These are phyloP conservation scores for Orestias chungarensis DNA, from an alignment of 2,797 vertebrate species.

Conservation along the genomic window DNA sequence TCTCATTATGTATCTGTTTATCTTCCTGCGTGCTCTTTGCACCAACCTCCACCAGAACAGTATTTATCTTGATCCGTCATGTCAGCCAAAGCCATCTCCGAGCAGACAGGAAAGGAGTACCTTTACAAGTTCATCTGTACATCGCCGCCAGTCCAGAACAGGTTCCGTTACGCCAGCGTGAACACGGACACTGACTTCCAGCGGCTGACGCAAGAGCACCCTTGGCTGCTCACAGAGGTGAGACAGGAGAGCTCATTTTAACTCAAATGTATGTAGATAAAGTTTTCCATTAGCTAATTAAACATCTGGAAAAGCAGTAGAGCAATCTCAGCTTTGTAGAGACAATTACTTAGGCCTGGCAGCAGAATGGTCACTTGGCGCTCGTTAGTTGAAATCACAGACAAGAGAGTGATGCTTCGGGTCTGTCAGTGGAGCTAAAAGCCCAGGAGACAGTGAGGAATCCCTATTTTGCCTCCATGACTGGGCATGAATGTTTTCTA, in stretches of 20 bases:
- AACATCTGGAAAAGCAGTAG: neutral
- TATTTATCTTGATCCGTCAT: slow-evolving; percentile 65
- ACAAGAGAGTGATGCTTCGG: slow-evolving; percentile 25
- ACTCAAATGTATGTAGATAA: neutral
- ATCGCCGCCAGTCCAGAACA: slow-evolving; percentile 90
- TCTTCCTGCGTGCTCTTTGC: neutral
- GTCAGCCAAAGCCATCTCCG: slow-evolving; percentile 85
- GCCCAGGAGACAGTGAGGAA: neutral
- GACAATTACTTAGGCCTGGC: slow-evolving; percentile 52
- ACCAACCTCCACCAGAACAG: slow-evolving; percentile 14
- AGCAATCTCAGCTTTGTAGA: slow-evolving; percentile 24
- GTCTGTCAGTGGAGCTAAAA: slow-evolving; percentile 11
- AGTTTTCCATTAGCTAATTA: slow-evolving; percentile 1
- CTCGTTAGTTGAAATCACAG: slow-evolving; percentile 48
- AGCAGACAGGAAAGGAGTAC: slow-evolving; percentile 94
- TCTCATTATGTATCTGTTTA: neutral
- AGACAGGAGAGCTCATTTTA: slow-evolving; percentile 35
- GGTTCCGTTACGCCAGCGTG: slow-evolving; percentile 88
- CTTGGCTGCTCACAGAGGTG: slow-evolving; percentile 94
- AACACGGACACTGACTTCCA: slow-evolving; percentile 77
- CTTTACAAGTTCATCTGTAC: slow-evolving; percentile 95
- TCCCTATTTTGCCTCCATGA: neutral
- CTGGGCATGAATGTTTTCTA: neutral
- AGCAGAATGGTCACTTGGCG: slow-evolving; percentile 53
- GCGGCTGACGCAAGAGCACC: slow-evolving; percentile 87